phyloP scores from a whole-genome alignment of 2,113 vertebrate genomes.

The Halichoerus grypus region DNA sequence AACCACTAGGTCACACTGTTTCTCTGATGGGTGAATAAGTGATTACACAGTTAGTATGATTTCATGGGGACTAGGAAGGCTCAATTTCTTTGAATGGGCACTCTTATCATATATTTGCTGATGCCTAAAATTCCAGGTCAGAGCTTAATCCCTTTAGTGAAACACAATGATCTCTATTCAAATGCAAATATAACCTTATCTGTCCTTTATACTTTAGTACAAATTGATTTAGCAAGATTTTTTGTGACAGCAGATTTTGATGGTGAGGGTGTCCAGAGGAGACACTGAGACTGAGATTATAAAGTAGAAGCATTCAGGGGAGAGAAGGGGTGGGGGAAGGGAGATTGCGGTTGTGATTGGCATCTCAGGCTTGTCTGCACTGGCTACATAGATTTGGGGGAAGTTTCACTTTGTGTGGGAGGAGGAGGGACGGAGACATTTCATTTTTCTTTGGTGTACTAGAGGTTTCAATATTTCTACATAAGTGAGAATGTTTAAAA shows the following conservation, averaged over 20 bases:
- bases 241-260: slow-evolving; percentile 69
- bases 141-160: slow-evolving; percentile 69
- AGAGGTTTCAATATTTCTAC: background rate
- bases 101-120: slow-evolving; percentile 57
- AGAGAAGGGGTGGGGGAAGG: background rate
- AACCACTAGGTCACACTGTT: background rate
- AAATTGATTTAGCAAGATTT: slow-evolving; percentile 72
- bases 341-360: background rate
- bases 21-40: background rate
- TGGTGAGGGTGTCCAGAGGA: slow-evolving; percentile 37
- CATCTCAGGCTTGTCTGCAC: background rate
- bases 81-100: slow-evolving; percentile 11
- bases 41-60: background rate
- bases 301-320: background rate
- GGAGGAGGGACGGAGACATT: background rate
- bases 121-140: slow-evolving; percentile 66
- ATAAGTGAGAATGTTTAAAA: background rate
- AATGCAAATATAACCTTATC: slow-evolving; percentile 75
- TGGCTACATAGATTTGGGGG: background rate
- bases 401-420: background rate
- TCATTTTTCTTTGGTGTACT: background rate
- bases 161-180: slow-evolving; percentile 61
- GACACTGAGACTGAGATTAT: slow-evolving; percentile 13
- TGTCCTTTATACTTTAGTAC: slow-evolving; percentile 71
- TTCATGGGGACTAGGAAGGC: background rate